Base-by-base conservation (phyloP, 2,888 invertebrate genomes). In the Drosophila peninsularis region DNA sequence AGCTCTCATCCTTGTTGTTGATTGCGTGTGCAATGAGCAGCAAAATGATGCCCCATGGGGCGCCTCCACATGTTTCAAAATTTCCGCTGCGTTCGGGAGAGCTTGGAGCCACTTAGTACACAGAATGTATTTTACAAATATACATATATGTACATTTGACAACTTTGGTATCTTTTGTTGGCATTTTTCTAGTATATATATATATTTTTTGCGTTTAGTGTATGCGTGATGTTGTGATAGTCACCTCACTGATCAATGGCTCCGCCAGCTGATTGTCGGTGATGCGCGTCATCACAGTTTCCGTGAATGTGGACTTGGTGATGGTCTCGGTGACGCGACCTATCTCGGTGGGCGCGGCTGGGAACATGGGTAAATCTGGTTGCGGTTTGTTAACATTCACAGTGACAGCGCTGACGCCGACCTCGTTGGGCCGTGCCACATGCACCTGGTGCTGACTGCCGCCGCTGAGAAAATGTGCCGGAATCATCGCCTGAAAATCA, bases 401-500 rank as follows among this genome's bases (percentile, higher is more conserved):
- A 71, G 97, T 96, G 83, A 97, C 97, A 91, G 94, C 93, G 45
- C 87, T 90, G 66, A 90, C 78, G 67, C 90, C 91, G 68, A 89
- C 89, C 80, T 91, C 92, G 77, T 91, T 91, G 91, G 93, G 83
- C 70, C 90, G 90, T 65, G 91, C 92, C 90, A 93, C 92, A 84
- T 91, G 91, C 83, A 91, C 91, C 87, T 92, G 92, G 85, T 91
- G 91, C 95, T 96, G 93, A 96, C 96, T 89, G 96, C 97, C 91
- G 96, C 96, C 89, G 96, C 96, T 94, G 78, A 96, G 95, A 95
- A 97, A 97, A 94, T 96, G 97, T 92, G 96, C 95, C 90, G 97
- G 97, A 91, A 97, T 97, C 97, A 97, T 96, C 94, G 97, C 97
- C 95, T 97, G 96, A 95, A 97, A 97, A 94, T 97, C 97, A 94